Evolutionary conservation across 2,888 invertebrate species (phyloP), one percentile per base, ranked within the genome.

Genomic region (Eilema caniola): DNA sequence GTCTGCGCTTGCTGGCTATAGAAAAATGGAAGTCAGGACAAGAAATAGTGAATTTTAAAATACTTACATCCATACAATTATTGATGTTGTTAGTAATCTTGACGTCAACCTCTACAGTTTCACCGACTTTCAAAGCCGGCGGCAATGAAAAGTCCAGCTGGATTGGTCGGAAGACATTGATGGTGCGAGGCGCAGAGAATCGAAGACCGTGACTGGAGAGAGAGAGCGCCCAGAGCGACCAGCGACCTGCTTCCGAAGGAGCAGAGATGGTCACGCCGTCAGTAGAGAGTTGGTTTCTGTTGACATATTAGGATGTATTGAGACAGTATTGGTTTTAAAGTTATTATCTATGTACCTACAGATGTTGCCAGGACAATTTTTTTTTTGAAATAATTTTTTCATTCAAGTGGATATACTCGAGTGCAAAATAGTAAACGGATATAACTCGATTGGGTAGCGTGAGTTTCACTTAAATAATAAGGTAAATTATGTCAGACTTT

Each of bases 61-160:
- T 84, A 96, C 96, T 96, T 86, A 97, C 97, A 85, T 97, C 97
- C 95, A 97, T 96, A 88, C 97, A 97, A 72, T 96, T 96, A 84
- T 97, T 96, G 82, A 97, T 96, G 75, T 96, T 96, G 83, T 97
- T 97, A 0, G 96, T 96, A 71, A 97, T 97, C 89, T 96, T 96
- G 77, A 97, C 96, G 80, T 97, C 97, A n/a, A 97, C 96, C 85
- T 97, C 96, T 0, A 96, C 95, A 0, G 96, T 96, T 85, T 97
- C 97, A 0, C 97, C 96, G 14, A 96, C 96, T 78, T 96, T 95
- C 81, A 97, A 86, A 2, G 95, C 96, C 0, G 96, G 94, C 7
- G 97, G 97, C 8, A 96, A 89, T 0, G 95, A 90, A 85, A 97
- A 96, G 88, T 96, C 96, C 72, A 96, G 95, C 79, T 96, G 96